Evolutionary conservation across 2,888 invertebrate genomes (phyloP).

Genomic region (Antitype chi): DNA sequence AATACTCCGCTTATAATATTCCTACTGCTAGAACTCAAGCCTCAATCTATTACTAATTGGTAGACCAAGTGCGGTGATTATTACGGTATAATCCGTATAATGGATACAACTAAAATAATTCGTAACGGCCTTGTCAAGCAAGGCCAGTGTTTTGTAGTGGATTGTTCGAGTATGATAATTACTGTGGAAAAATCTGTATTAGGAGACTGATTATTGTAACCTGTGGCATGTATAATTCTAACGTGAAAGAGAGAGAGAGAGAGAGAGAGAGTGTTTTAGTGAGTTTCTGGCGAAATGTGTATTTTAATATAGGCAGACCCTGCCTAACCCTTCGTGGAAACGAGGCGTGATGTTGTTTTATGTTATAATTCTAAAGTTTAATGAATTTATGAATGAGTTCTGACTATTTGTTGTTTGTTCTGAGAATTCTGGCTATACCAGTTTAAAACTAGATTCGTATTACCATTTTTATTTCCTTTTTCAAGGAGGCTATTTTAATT

Average conservation of each 20-base stretch:
- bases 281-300: too few relatives aligned
- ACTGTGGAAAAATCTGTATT: background rate
- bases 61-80: slow-evolving; percentile 22
- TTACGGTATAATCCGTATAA: slow-evolving; percentile 24
- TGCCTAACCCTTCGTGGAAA: too few relatives aligned
- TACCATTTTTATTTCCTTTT: slow-evolving; percentile 26
- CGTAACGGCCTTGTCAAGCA: slow-evolving; percentile 26
- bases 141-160: slow-evolving; percentile 9
- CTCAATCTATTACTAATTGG: slow-evolving; percentile 24
- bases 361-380: background rate
- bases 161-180: slow-evolving; percentile 1
- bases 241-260: too few relatives aligned
- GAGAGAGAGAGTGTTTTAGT: too few relatives aligned
- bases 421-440: slow-evolving; percentile 6
- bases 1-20: background rate
- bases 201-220: background rate
- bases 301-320: too few relatives aligned
- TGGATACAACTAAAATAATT: slow-evolving; percentile 17
- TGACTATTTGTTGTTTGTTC: too few relatives aligned
- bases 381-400: background rate
- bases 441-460: slow-evolving; percentile 9
- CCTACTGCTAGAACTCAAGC: background rate
- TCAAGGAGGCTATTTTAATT: slow-evolving; percentile 22
- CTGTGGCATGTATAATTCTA: background rate
- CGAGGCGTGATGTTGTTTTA: too few relatives aligned